Evolutionary conservation across 1,140 invertebrate species (phyloP), one percentile per base, ranked within the genome.

Genomic region (Nilaparvata lugens): DNA sequence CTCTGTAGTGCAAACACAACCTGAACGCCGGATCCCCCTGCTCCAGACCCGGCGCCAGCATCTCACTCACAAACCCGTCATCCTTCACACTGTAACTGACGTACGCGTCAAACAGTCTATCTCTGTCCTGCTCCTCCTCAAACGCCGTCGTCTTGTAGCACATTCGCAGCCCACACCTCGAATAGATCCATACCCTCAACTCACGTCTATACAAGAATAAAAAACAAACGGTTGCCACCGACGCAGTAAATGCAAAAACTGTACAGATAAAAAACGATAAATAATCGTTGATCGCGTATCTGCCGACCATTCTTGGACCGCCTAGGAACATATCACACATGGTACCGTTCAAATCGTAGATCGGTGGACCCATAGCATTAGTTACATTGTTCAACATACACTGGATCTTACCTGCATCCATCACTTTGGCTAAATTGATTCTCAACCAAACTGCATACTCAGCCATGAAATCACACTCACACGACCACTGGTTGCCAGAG

Each of bases 51-150:
- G 87, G 84, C 25, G 89, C 87, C 65, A 95, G 74, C 64, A 92
- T 88, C 69, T 93, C 86, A 65, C 86, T 86, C 4, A 95, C 88
- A 74, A 91, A 94, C 28, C 85, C 82, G 71, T 93, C 89, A 73
- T 96, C 92, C 72, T 94, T 89, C 24, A 89, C 83, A 67, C 90
- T 92, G 75, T 95, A 95, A 48, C 88, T 89, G 42, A 95, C 84
- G 72, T 93, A 95, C 11, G 91, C 91, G 72, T 96, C 93, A 71
- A 91, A 93, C 25, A 91, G 80, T 65, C 88, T 83, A 75, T 91
- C 88, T 68, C 88, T 84, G 69, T 91, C 88, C 65, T 84, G 83
- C 70, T 83, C 82, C 56, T 85, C 82, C 56, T 86, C 83, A 66
- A 88, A 88, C 1, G 83, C 81, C 0, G 85, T 85, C 6, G 84